Evolutionary conservation across 2,113 vertebrate genomes (phyloP).

Genomic region (Thunnus maccoyii): DNA sequence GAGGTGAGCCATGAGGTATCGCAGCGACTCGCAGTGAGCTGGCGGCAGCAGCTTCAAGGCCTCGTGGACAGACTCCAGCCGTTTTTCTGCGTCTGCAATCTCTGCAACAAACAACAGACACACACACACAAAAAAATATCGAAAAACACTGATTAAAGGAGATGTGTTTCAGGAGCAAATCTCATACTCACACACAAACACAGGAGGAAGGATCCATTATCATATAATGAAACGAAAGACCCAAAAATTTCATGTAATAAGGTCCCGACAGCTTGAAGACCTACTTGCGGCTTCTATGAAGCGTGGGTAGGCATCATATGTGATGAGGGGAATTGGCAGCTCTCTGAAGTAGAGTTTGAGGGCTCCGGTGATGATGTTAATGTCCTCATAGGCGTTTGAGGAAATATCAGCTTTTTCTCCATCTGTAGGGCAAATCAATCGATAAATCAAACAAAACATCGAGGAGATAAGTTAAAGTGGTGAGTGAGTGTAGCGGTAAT

Average conservation of each 20-base stretch:
- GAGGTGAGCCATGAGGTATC: slow-evolving; percentile 99
- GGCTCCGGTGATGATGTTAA: slow-evolving; percentile 99
- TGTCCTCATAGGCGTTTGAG: slow-evolving; percentile 96
- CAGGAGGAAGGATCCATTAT: not conserved
- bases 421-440: slow-evolving; percentile 80
- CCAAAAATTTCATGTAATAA: slow-evolving; percentile 13
- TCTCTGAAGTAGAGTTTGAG: slow-evolving; percentile 99
- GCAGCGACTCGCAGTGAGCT: slow-evolving; percentile 96
- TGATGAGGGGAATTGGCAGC: slow-evolving; percentile 98
- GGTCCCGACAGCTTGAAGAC: slow-evolving; percentile 8
- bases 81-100: slow-evolving; percentile 92
- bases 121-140: slow-evolving; percentile 10
- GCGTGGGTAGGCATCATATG: slow-evolving; percentile 96
- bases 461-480: not conserved
- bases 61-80: slow-evolving; percentile 95
- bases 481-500: not conserved
- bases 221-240: not conserved
- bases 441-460: not conserved
- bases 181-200: not conserved
- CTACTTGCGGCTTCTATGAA: slow-evolving; percentile 93
- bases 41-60: slow-evolving; percentile 95
- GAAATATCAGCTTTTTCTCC: slow-evolving; percentile 99
- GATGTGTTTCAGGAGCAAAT: not conserved
- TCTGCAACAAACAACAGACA: slow-evolving; percentile 82
- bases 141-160: not conserved